These are phyloP conservation scores for Grammomys surdaster DNA, from an alignment of 2,113 vertebrate species.

Conservation along the genomic window DNA sequence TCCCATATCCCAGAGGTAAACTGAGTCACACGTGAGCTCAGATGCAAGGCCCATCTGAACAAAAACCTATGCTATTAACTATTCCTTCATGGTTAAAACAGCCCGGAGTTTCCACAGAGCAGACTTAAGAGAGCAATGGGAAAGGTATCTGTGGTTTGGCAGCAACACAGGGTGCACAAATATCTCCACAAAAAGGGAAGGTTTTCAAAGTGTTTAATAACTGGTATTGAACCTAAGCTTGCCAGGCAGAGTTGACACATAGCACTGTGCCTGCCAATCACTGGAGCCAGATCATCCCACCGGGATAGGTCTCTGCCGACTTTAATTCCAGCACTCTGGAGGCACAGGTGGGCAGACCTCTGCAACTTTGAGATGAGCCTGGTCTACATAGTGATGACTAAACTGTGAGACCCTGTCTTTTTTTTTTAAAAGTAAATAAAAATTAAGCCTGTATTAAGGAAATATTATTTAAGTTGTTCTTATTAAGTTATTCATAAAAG, in stretches of 20 bases:
- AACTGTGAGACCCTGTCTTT: background rate
- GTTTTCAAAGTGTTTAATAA: background rate
- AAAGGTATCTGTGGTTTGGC: background rate
- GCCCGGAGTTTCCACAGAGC: background rate
- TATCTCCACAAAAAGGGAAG: background rate
- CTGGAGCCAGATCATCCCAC: background rate
- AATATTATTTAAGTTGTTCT: slow-evolving; percentile 42
- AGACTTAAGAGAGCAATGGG: slow-evolving; percentile 1
- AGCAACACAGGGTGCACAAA: background rate
- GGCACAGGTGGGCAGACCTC: background rate
- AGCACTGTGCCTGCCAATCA: fast-evolving
- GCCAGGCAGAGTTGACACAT: background rate
- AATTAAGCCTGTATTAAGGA: slow-evolving; percentile 37
- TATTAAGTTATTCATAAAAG: slow-evolving; percentile 29
- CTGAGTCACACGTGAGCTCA: background rate
- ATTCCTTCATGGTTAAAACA: background rate
- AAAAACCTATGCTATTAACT: background rate
- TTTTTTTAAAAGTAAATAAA: background rate
- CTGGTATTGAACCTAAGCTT: background rate
- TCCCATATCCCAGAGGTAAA: slow-evolving; percentile 41
- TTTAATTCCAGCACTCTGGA: background rate
- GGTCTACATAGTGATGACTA: background rate
- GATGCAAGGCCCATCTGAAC: background rate
- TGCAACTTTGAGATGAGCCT: background rate
- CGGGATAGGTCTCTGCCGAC: background rate